Conservation (phyloP, 2,797 vertebrate genomes). For the Phrynocephalus forsythii region DNA sequence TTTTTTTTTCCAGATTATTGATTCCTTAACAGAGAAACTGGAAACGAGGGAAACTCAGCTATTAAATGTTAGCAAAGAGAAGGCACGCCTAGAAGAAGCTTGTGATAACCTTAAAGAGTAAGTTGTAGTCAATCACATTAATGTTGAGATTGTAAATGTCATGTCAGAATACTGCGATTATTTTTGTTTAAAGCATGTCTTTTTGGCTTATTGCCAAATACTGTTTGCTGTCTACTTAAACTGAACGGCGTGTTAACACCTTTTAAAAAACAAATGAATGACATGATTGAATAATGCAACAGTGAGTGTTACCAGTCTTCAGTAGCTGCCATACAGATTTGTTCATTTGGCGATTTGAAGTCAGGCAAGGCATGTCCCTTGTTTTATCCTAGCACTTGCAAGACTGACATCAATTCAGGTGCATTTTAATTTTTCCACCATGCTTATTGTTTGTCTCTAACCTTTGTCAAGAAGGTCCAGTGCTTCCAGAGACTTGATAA, state of each 20-base stretch:
- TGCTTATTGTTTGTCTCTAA: not conserved
- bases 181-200: not conserved
- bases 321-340: not conserved
- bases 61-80: slow-evolving; percentile 93
- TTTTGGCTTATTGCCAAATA: not conserved
- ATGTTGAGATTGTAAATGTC: not conserved
- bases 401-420: not conserved
- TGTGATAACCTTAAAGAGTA: slow-evolving; percentile 98
- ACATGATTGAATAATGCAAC: not conserved
- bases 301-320: slow-evolving; percentile 15
- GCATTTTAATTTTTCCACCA: not conserved
- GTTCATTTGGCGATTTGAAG: not conserved
- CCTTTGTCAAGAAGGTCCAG: not conserved
- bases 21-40: slow-evolving; percentile 89
- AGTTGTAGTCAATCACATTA: slow-evolving; percentile 74
- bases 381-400: not conserved
- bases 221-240: not conserved
- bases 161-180: not conserved
- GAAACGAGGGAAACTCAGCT: slow-evolving; percentile 95
- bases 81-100: slow-evolving; percentile 92
- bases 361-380: not conserved
- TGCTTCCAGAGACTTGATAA: not conserved
- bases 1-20: slow-evolving; percentile 84
- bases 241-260: not conserved
- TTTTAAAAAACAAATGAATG: slow-evolving; percentile 1